These are phyloP conservation scores for Sitta europaea DNA, from an alignment of 2,113 vertebrate species.

Conservation along the genomic window DNA sequence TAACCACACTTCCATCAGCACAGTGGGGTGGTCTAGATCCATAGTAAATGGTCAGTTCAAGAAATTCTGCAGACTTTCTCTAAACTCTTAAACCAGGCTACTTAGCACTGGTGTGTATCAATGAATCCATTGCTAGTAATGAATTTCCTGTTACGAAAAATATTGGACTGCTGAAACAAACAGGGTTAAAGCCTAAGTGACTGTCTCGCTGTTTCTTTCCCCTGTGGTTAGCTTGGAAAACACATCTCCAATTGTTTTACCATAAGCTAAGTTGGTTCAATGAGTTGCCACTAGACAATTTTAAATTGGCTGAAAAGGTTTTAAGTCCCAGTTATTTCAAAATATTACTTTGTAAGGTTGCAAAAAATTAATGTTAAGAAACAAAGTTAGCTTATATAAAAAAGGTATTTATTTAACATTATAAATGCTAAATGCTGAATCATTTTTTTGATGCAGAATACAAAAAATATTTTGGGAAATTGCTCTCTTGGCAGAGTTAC, in stretches of 20 bases:
- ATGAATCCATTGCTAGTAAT: not conserved
- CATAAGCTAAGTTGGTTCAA: not conserved
- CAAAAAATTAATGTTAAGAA: not conserved
- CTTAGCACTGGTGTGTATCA: not conserved
- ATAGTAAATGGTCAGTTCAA: not conserved
- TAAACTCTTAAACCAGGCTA: not conserved
- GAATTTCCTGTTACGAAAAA: constrained; percentile 1
- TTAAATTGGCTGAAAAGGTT: not conserved
- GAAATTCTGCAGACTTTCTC: not conserved
- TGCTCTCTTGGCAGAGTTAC: constrained; percentile 44
- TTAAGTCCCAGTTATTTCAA: not conserved
- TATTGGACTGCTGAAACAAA: not conserved
- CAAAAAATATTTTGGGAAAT: constrained; percentile 5
- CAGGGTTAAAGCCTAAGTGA: not conserved
- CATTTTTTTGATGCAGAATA: constrained; percentile 11
- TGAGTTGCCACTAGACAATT: not conserved
- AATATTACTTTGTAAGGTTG: not conserved
- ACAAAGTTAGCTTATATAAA: not conserved
- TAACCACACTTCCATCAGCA: constrained; percentile 13
- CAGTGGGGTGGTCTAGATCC: not conserved
- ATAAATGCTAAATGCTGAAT: not conserved
- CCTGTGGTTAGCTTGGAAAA: not conserved
- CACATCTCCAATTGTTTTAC: not conserved
- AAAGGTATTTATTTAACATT: not conserved
- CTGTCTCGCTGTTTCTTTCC: not conserved